These are phyloP conservation scores for Gari tellinella DNA, from an alignment of 2,888 invertebrate species.

Conservation along the genomic window DNA sequence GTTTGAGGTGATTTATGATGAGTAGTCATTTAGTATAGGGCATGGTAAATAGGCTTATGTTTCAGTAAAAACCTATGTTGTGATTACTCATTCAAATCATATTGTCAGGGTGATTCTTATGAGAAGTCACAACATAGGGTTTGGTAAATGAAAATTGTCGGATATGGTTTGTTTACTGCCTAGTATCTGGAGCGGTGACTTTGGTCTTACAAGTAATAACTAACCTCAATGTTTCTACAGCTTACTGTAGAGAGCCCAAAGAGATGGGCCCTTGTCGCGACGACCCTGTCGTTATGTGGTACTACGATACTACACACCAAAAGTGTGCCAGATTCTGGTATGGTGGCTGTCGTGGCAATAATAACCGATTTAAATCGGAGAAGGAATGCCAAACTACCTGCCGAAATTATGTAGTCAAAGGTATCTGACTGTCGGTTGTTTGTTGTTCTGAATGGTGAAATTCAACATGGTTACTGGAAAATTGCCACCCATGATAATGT, in stretches of 20 bases:
- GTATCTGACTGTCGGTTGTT: constrained; percentile 13
- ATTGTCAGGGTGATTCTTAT: no score
- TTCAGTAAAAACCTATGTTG: no score
- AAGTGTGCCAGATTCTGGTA: constrained; percentile 90
- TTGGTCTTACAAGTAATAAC: not conserved
- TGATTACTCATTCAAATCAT: no score
- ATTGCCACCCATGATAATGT: no score
- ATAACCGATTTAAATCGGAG: constrained; percentile 86
- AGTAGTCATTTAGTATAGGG: no score
- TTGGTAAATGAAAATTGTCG: no score
- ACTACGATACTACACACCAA: constrained; percentile 86
- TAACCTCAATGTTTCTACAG: constrained; percentile 35
- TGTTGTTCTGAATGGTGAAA: constrained; percentile 1
- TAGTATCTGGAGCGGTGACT: no score
- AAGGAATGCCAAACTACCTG: constrained; percentile 66
- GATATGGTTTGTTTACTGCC: no score
- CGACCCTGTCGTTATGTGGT: constrained; percentile 78
- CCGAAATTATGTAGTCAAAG: constrained; percentile 37
- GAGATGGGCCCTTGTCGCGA: constrained; percentile 68
- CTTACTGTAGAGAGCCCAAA: constrained; percentile 46
- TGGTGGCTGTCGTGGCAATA: constrained; percentile 87
- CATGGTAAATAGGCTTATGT: no score
- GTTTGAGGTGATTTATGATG: no score
- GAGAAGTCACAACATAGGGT: no score
- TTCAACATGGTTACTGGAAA: not conserved